Conservation (phyloP, 1,140 invertebrate genomes). For the Bombus superbus region DNA sequence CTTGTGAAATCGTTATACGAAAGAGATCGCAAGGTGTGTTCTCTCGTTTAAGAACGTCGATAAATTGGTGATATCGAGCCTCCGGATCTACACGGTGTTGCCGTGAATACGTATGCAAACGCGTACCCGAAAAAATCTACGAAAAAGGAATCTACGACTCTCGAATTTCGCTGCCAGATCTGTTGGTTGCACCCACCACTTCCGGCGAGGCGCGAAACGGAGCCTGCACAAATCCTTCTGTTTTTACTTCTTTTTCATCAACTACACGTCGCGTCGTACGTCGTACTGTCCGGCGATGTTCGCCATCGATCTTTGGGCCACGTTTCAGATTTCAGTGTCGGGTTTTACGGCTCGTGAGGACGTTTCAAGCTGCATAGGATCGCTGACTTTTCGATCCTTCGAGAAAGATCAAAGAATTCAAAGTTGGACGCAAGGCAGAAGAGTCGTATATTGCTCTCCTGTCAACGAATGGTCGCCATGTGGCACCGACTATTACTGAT, state of each 20-base stretch:
- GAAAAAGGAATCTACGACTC: slow-evolving; percentile 41
- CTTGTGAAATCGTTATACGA: slow-evolving; percentile 32
- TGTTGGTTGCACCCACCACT: slow-evolving; percentile 48
- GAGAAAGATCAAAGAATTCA: slow-evolving; percentile 48
- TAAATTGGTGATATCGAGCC: slow-evolving; percentile 60
- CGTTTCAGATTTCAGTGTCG: slow-evolving; percentile 60
- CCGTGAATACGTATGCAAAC: background rate
- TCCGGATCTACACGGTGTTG: slow-evolving; percentile 53
- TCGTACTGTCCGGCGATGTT: slow-evolving; percentile 21
- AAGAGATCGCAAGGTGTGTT: slow-evolving; percentile 31
- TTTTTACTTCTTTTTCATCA: slow-evolving; percentile 44
- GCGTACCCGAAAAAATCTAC: slow-evolving; percentile 12
- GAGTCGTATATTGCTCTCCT: background rate
- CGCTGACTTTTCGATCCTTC: slow-evolving; percentile 21
- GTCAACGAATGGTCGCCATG: slow-evolving; percentile 32
- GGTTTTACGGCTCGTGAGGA: slow-evolving; percentile 44
- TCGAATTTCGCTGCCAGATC: slow-evolving; percentile 59
- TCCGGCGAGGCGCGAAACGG: slow-evolving; percentile 45
- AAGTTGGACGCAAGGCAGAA: slow-evolving; percentile 4
- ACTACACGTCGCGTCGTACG: slow-evolving; percentile 13
- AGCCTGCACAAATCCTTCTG: slow-evolving; percentile 19
- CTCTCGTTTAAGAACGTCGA: slow-evolving; percentile 39
- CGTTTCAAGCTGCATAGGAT: background rate
- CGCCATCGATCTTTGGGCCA: slow-evolving; percentile 56
- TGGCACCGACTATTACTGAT: slow-evolving; percentile 25